Conservation (phyloP, 2,888 invertebrate species). For the Andricus curvator region DNA sequence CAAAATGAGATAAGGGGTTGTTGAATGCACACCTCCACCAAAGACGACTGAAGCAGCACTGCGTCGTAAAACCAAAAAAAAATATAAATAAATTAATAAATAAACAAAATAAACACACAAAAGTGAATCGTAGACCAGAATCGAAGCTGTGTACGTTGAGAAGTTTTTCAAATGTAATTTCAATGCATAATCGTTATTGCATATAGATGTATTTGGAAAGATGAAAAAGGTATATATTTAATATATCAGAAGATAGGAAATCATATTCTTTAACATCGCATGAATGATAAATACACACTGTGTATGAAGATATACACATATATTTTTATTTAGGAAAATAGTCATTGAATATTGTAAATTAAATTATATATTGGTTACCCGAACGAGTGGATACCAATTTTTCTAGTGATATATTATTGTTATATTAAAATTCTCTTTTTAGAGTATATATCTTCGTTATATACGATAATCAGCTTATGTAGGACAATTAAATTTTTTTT, state of each 20-base stretch:
- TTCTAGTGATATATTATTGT: conserved; percentile 68
- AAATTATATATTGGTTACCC: conserved; percentile 52
- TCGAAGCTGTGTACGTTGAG: conserved; percentile 57
- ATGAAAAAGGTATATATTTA: conserved; percentile 23
- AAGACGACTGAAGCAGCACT: conserved; percentile 73
- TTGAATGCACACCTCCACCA: conserved; percentile 67
- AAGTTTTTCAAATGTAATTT: conserved; percentile 58
- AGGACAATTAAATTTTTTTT: conserved; percentile 57
- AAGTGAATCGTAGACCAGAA: conserved; percentile 53
- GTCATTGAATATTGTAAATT: conserved; percentile 35
- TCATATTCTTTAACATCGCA: conserved; percentile 27
- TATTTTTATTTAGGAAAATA: conserved; percentile 50
- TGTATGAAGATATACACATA: conserved; percentile 26
- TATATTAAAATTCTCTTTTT: conserved; percentile 64
- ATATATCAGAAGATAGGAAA: conserved; percentile 3
- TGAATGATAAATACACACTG: conserved; percentile 22
- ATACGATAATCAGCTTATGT: conserved; percentile 34
- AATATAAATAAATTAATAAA: no score
- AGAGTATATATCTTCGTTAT: conserved; percentile 57
- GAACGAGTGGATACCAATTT: conserved; percentile 53
- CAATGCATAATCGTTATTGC: conserved; percentile 53
- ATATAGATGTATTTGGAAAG: neutral
- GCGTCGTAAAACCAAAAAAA: conserved; percentile 69
- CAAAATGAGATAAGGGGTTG: conserved; percentile 53
- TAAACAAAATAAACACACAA: conserved; percentile 20